A percentile compares a stretch with the other conserved stretches of the same genome.
phyloP scores from a whole-genome alignment of 2,888 invertebrate species.

The Tachystola acroxantha region DNA sequence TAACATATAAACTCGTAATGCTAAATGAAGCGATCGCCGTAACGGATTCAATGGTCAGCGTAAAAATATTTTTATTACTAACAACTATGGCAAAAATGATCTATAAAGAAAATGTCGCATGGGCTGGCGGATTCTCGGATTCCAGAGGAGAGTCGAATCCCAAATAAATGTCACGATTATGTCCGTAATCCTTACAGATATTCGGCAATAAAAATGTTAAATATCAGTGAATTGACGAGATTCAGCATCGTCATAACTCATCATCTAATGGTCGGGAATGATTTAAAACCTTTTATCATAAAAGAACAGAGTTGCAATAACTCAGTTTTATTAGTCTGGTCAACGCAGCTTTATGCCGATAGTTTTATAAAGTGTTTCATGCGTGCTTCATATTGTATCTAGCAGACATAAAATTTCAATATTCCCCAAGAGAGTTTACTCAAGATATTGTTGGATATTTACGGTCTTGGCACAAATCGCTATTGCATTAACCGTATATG shows the following conservation, averaged over 20 bases:
- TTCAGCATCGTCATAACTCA: slow-evolving; percentile 69
- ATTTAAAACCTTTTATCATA: slow-evolving; percentile 77
- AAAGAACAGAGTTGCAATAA: slow-evolving; percentile 72
- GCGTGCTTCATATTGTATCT: slow-evolving; percentile 47
- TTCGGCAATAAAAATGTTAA: slow-evolving; percentile 72
- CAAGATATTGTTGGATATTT: slow-evolving; percentile 36
- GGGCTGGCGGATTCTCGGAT: slow-evolving; percentile 38
- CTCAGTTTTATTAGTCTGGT: slow-evolving; percentile 74
- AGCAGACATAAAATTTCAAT: slow-evolving; percentile 51
- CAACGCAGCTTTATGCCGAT: slow-evolving; percentile 64
- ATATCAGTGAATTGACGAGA: slow-evolving; percentile 69
- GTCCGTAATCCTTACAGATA: slow-evolving; percentile 64
- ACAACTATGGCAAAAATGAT: slow-evolving; percentile 58
- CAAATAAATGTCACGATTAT: slow-evolving; percentile 58
- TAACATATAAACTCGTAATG: slow-evolving; percentile 65
- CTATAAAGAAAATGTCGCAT: slow-evolving; percentile 43
- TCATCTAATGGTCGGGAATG: slow-evolving; percentile 75
- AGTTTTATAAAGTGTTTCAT: slow-evolving; percentile 61
- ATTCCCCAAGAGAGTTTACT: slow-evolving; percentile 28
- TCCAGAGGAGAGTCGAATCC: slow-evolving; percentile 38
- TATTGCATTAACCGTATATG: slow-evolving; percentile 45
- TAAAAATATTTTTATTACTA: slow-evolving; percentile 67
- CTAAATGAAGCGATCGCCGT: slow-evolving; percentile 72
- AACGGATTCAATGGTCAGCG: slow-evolving; percentile 70
- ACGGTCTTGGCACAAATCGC: slow-evolving; percentile 47